phyloP scores from a whole-genome alignment of 2,888 invertebrate genomes.

The Drosophila paranaensis region DNA sequence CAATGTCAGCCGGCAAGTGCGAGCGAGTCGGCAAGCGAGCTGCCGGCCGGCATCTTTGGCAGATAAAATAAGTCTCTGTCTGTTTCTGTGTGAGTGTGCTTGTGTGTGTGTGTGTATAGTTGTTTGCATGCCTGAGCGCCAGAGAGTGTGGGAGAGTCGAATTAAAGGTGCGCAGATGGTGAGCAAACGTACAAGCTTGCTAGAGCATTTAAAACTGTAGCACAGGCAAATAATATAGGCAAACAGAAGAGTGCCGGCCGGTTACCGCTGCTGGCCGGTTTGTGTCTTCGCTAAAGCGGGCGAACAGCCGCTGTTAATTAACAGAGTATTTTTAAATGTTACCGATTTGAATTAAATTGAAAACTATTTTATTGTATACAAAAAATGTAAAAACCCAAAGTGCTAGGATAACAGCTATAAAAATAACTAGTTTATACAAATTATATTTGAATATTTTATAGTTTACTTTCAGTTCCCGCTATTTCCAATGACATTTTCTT shows the following conservation, averaged over 20 bases:
- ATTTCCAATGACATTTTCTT: no score
- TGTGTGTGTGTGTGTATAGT: background rate
- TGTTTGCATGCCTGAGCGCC: background rate
- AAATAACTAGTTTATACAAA: no score
- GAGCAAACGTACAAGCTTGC: constrained; percentile 23
- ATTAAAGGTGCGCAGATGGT: constrained; percentile 21
- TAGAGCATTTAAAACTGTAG: constrained; percentile 38
- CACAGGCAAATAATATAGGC: background rate
- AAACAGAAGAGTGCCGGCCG: constrained; percentile 7
- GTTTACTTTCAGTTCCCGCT: no score
- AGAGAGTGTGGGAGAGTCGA: constrained; percentile 43
- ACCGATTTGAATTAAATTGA: background rate
- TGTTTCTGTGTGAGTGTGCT: background rate
- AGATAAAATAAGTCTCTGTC: constrained; percentile 30
- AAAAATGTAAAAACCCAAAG: no score
- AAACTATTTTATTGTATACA: no score
- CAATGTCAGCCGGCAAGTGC: constrained; percentile 63
- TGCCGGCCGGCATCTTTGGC: constrained; percentile 52
- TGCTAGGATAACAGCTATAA: no score
- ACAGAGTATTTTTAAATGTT: background rate
- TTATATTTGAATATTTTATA: no score
- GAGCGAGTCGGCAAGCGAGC: constrained; percentile 48
- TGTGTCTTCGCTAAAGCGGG: constrained; percentile 28
- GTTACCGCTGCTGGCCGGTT: constrained; percentile 35
- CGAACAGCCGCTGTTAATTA: background rate